Percentiles rank a stretch among this genome's conserved stretches.
phyloP scores from a whole-genome alignment of 2,113 vertebrate genomes.

The Vicugna pacos region DNA sequence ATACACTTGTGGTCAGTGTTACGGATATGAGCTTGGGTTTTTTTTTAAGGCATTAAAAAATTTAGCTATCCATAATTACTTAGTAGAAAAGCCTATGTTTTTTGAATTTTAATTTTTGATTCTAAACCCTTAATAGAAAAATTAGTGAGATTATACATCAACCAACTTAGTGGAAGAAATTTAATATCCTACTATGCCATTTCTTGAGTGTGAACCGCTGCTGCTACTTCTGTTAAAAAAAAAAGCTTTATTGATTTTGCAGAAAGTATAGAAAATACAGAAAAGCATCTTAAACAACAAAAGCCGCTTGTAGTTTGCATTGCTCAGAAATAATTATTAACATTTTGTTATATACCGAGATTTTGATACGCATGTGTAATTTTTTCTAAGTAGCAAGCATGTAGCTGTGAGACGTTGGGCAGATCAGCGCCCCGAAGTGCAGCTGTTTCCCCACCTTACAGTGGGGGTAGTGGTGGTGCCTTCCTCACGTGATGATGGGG shows the following conservation, averaged over 20 bases:
- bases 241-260: background rate
- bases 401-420: background rate
- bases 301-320: background rate
- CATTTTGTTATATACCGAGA: background rate
- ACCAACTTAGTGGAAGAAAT: background rate
- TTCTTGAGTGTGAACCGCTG: background rate
- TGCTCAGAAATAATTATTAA: slow-evolving; percentile 8
- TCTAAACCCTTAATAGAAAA: slow-evolving; percentile 21
- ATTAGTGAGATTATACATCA: background rate
- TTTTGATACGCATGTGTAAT: background rate
- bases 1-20: background rate
- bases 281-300: background rate
- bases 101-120: background rate
- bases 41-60: background rate
- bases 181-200: background rate
- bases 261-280: background rate
- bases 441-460: background rate
- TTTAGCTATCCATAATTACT: background rate
- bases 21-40: background rate
- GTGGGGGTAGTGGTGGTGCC: background rate
- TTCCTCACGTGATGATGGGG: background rate
- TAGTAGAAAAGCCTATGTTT: background rate
- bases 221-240: background rate
- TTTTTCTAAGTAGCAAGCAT: background rate
- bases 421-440: background rate